Evolutionary conservation across 2,888 invertebrate species (phyloP).

Genomic region (Lepidocyrtoides sp.): DNA sequence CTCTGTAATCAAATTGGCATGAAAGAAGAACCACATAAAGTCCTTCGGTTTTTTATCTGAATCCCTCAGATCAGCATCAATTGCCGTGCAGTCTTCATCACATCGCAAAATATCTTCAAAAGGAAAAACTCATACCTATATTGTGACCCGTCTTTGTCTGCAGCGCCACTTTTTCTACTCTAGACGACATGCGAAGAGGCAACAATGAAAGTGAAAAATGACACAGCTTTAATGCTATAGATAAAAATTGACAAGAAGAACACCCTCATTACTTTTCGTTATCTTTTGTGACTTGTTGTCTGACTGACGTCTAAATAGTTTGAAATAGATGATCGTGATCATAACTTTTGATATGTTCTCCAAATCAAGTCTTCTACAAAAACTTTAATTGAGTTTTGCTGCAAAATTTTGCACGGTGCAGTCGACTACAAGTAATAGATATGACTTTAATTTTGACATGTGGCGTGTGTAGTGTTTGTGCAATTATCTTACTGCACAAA

Average conservation of each 20-base stretch:
- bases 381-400: conserved; percentile 50
- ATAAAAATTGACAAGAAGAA: conserved; percentile 48
- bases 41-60: conserved; percentile 17
- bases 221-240: background rate
- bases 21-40: background rate
- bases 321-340: background rate
- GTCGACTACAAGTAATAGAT: no score
- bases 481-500: no score
- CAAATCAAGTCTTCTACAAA: background rate
- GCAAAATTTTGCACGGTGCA: background rate
- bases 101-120: no score
- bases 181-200: background rate
- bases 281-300: background rate
- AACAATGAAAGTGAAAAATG: conserved; percentile 56
- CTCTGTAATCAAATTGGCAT: background rate
- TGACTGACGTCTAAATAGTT: background rate
- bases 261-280: background rate
- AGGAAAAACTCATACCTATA: no score
- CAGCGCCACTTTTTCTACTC: background rate
- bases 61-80: background rate
- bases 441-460: background rate
- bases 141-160: background rate
- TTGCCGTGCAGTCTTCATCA: background rate
- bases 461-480: no score
- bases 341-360: background rate